These are phyloP conservation scores for Trichonephila clavata DNA, from an alignment of 1,140 invertebrate genomes.

Conservation along the genomic window DNA sequence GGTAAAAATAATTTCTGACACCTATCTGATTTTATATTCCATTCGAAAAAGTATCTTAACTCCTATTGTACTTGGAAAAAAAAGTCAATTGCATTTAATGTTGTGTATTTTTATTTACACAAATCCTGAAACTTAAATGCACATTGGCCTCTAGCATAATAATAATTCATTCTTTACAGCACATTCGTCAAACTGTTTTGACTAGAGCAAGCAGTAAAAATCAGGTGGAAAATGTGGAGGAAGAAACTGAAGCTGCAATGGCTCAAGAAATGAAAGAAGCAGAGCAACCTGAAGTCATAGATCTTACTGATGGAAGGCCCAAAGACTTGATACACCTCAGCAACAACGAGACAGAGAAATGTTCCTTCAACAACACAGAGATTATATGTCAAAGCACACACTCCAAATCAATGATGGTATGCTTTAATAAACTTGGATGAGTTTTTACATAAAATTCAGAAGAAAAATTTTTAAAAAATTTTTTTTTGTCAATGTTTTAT, in stretches of 20 bases:
- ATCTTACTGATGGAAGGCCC: conserved; percentile 86
- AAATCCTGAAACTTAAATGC: too few species aligned
- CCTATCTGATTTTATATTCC: too few species aligned
- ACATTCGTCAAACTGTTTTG: conserved; percentile 93
- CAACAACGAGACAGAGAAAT: conserved; percentile 55
- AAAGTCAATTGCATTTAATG: too few species aligned
- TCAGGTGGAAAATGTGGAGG: conserved; percentile 85
- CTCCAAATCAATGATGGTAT: conserved; percentile 83
- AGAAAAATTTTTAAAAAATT: too few species aligned
- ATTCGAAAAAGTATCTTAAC: too few species aligned
- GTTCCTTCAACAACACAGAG: conserved; percentile 84
- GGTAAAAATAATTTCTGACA: too few species aligned
- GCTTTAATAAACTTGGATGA: neutral
- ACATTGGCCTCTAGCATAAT: too few species aligned
- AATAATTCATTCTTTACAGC: conserved; percentile 82
- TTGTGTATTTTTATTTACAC: too few species aligned
- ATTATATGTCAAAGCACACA: conserved; percentile 84
- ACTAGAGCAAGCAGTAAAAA: conserved; percentile 87
- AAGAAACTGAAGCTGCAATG: conserved; percentile 84
- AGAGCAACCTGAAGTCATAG: conserved; percentile 87
- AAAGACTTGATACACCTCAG: conserved; percentile 53
- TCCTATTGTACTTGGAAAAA: too few species aligned
- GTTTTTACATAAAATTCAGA: neutral
- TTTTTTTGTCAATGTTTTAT: too few species aligned
- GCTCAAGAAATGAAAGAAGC: conserved; percentile 83